Conservation (phyloP, 2,113 vertebrate species). For the Megaceryle torquata region DNA sequence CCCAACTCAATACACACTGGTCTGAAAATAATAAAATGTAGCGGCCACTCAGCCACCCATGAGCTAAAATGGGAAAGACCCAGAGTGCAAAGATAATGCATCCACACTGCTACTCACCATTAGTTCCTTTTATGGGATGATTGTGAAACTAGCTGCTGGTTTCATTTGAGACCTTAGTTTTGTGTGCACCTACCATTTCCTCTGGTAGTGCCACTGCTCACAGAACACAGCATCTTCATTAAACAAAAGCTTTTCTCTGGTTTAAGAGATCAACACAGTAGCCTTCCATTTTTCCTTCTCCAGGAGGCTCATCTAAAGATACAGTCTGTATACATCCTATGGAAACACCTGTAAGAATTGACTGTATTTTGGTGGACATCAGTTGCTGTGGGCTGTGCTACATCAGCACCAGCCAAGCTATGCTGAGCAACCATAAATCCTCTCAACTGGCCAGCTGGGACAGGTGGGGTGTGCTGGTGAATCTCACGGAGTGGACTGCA, state of each 20-base stretch:
- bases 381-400: not conserved
- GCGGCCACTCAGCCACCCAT: not conserved
- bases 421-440: not conserved
- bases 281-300: not conserved
- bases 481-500: accelerated
- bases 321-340: accelerated
- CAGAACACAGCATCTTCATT: not conserved
- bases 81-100: not conserved
- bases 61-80: not conserved
- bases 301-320: not conserved
- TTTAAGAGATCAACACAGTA: not conserved
- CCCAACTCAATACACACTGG: not conserved
- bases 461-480: not conserved
- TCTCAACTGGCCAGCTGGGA: not conserved
- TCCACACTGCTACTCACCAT: not conserved
- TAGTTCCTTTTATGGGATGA: not conserved
- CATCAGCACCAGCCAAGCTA: not conserved
- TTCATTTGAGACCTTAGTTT: not conserved
- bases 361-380: not conserved
- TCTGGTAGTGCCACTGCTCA: not conserved
- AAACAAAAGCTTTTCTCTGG: not conserved
- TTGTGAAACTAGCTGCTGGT: not conserved
- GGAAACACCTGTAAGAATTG: not conserved
- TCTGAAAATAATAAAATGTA: not conserved
- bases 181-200: not conserved